Evolutionary conservation across 2,797 vertebrate species (phyloP), one percentile per base, ranked within the genome.

Genomic region (Pseudochaenichthys georgianus): DNA sequence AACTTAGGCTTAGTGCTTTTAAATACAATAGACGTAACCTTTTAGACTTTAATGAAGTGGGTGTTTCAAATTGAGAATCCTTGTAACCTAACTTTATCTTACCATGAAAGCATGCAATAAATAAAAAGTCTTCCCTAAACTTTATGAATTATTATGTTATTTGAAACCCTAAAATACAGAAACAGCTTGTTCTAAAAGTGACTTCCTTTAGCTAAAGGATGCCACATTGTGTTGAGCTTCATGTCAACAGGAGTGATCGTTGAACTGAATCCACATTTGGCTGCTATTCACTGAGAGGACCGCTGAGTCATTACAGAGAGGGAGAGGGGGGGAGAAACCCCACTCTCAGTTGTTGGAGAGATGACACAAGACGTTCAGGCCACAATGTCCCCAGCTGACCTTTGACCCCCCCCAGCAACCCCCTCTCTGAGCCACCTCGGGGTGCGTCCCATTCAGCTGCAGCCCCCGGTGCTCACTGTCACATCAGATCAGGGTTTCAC

Each of bases 331-430:
- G 34, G 78, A 74, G 74, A 16, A 51, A 21, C 73, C 60, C 76
- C 74, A 62, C 65, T 73, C 83, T 93, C 90, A 94, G 78, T 94
- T 87, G 84, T 89, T 86, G 81, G 75, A 81, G 71, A 84, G 91
- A 90, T 93, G 93, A 93, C 70, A 52, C 83, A 88, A 89, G 84
- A 87, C 57, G 78, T 83, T 84, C 81, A 92, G 87, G 78, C 77
- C 77, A 77, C 78, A 84, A 80, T 88, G 84, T 88, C 82, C 76
- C 69, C 61, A 59, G 68, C 64, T 89, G 89, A 94, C 93, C 93
- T 86, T 86, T 91, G 89, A 81, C 73, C 80, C 82, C 92, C 88
- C 34, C 17, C 38, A 38, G 50, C 28, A 50, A 72, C 75, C 81
- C 72, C 51, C 67, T 82, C 75, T 76, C 72, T 78, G 67, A 71